Conservation (phyloP, 2,797 vertebrate species). For the Gallinago stenura region DNA sequence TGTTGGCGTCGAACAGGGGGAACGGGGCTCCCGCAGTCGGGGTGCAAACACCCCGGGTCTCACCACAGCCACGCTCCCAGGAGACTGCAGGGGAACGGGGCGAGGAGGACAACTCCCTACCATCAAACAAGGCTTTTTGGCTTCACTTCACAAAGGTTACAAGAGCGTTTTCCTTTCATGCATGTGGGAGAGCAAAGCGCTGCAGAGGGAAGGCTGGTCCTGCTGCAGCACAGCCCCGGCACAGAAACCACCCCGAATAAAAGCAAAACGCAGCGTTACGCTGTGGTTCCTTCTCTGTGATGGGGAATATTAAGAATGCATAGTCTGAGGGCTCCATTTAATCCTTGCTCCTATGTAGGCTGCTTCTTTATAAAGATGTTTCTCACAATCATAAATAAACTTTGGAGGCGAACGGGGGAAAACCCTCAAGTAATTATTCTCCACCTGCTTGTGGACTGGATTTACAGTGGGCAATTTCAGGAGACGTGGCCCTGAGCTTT, state of each 20-base stretch:
- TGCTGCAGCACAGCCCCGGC: neutral
- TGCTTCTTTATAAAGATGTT: neutral
- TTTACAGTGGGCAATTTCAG: neutral
- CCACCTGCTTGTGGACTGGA: neutral
- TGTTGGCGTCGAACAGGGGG: fast-evolving
- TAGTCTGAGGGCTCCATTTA: neutral
- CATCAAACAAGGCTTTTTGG: neutral
- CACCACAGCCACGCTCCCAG: neutral
- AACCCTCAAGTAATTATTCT: neutral
- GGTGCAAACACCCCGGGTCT: neutral
- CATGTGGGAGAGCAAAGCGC: neutral
- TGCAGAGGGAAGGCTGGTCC: neutral
- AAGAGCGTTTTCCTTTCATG: neutral
- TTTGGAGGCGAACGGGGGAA: neutral
- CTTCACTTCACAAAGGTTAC: neutral
- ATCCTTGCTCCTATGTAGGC: neutral
- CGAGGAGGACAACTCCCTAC: neutral
- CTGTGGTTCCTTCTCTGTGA: neutral
- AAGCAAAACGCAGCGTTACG: fast-evolving
- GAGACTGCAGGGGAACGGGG: neutral
- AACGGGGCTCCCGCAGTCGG: neutral
- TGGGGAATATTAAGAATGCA: neutral
- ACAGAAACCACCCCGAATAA: neutral
- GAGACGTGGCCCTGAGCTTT: neutral
- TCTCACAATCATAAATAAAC: neutral